Percentiles rank a stretch among this genome's conserved stretches.
phyloP scores from a whole-genome alignment of 2,888 invertebrate genomes.

The Eilema sororculum region DNA sequence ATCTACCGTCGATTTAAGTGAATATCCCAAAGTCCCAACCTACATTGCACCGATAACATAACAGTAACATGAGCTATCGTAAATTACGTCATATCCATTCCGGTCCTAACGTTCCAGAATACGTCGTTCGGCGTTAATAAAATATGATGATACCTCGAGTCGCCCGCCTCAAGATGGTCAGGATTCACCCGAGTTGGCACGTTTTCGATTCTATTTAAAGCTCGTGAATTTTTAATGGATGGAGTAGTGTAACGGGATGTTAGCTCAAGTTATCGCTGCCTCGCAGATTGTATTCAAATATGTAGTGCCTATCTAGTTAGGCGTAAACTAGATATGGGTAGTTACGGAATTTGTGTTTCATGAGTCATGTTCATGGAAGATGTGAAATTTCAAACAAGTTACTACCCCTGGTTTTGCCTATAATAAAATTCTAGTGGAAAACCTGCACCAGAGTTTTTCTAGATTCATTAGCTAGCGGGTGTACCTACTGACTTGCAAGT shows the following conservation, averaged over 20 bases:
- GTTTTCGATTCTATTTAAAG: conserved; percentile 83
- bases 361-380: background rate
- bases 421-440: no score
- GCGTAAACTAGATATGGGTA: conserved; percentile 29
- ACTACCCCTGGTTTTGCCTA: no score
- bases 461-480: no score
- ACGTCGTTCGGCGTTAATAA: conserved; percentile 61
- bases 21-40: no score
- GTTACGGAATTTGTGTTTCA: conserved; percentile 9
- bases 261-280: conserved; percentile 38
- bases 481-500: no score
- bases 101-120: conserved; percentile 22
- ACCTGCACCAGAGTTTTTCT: no score
- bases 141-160: conserved; percentile 62
- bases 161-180: conserved; percentile 35
- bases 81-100: background rate
- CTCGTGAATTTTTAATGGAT: conserved; percentile 76
- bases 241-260: conserved; percentile 44
- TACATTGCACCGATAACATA: background rate
- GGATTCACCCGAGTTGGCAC: conserved; percentile 69
- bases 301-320: conserved; percentile 45
- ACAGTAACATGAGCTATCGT: background rate
- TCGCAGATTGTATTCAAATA: conserved; percentile 46
- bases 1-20: no score
- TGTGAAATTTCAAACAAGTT: background rate